Conservation (phyloP, 2,888 invertebrate genomes). For the Amiota mariae region DNA sequence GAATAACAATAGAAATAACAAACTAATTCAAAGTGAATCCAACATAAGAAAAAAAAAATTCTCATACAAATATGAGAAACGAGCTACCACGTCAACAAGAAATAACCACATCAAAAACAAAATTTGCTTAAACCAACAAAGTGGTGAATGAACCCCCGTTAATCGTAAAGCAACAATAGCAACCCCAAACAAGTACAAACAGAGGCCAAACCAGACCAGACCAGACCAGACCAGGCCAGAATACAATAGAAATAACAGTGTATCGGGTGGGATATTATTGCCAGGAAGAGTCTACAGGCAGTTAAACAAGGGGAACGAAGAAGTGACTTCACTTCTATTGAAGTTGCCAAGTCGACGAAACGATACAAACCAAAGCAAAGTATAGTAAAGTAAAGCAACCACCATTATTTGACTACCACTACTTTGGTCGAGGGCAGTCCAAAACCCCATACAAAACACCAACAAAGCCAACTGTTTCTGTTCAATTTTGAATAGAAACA, state of each 20-base stretch:
- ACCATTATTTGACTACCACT: too few relatives aligned
- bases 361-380: too few relatives aligned
- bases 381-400: too few relatives aligned
- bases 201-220: not conserved
- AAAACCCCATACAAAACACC: not conserved
- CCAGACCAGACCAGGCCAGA: not conserved
- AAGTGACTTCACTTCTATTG: too few relatives aligned
- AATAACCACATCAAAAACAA: not conserved
- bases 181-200: constrained; percentile 1
- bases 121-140: constrained; percentile 27
- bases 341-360: too few relatives aligned
- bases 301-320: too few relatives aligned
- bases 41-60: too few relatives aligned
- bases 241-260: not conserved
- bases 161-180: not conserved
- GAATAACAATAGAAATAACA: not conserved
- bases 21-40: too few relatives aligned
- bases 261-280: not conserved
- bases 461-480: not conserved
- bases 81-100: not conserved
- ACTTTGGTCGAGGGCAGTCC: too few relatives aligned
- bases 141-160: not conserved
- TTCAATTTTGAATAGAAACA: not conserved
- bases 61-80: not conserved
- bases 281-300: too few relatives aligned